Conservation (phyloP, 2,888 invertebrate species). For the Epistrophe eligans region DNA sequence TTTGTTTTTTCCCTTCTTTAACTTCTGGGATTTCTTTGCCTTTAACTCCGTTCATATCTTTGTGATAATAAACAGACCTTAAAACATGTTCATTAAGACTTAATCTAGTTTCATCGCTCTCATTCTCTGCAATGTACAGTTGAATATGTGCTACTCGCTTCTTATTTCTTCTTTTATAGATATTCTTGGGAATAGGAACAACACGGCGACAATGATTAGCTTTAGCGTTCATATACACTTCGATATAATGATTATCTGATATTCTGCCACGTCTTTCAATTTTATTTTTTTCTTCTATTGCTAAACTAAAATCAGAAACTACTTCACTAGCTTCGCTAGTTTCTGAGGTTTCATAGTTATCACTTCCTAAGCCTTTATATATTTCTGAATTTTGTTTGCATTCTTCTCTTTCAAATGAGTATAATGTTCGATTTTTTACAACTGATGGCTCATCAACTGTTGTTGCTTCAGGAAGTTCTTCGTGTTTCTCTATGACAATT, state of each 20-base stretch:
- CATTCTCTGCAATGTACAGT: constrained; percentile 74
- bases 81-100: constrained; percentile 78
- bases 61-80: constrained; percentile 80
- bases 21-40: neutral
- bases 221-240: constrained; percentile 56
- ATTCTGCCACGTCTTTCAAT: constrained; percentile 47
- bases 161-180: constrained; percentile 78
- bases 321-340: constrained; percentile 31
- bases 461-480: constrained; percentile 42
- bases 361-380: constrained; percentile 11
- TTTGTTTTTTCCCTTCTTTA: neutral
- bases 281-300: constrained; percentile 51
- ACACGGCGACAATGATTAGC: constrained; percentile 78
- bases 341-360: constrained; percentile 8
- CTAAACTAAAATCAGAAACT: neutral
- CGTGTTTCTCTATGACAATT: constrained; percentile 80
- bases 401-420: constrained; percentile 81
- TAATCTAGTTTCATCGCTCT: constrained; percentile 77
- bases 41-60: constrained; percentile 34
- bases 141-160: constrained; percentile 76
- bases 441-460: constrained; percentile 27
- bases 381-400: neutral
- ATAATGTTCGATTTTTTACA: constrained; percentile 77
- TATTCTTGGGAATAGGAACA: constrained; percentile 79
- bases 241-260: constrained; percentile 54